phyloP scores from a whole-genome alignment of 2,888 invertebrate genomes.

The Cotesia congregata region DNA sequence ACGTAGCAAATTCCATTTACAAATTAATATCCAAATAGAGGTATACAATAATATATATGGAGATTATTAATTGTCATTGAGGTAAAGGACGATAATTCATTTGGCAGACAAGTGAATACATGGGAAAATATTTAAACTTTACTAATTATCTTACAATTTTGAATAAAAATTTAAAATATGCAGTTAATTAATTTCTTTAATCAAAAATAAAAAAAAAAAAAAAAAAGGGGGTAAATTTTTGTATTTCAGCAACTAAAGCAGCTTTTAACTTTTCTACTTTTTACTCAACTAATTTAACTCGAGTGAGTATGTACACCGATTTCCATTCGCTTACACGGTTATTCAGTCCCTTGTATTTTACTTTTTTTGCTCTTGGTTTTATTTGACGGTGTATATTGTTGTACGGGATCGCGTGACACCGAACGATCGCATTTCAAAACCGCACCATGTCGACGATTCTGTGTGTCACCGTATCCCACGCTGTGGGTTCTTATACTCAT shows the following conservation, averaged over 20 bases:
- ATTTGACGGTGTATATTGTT: background rate
- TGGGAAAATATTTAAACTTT: too few relatives aligned
- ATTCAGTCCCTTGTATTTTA: background rate
- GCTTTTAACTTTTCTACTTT: too few relatives aligned
- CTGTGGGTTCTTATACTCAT: constrained; percentile 40
- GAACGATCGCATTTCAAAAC: constrained; percentile 53
- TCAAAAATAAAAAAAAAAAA: too few relatives aligned
- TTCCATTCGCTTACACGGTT: background rate
- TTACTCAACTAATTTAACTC: too few relatives aligned
- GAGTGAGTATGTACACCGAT: too few relatives aligned
- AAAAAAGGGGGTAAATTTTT: too few relatives aligned
- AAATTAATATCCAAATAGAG: background rate
- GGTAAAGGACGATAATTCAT: constrained; percentile 8
- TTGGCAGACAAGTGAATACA: constrained; percentile 7
- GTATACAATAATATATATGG: background rate
- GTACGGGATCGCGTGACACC: constrained; percentile 51
- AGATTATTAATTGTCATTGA: background rate
- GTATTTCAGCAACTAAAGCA: too few relatives aligned
- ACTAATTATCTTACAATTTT: too few relatives aligned
- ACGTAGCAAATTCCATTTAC: background rate
- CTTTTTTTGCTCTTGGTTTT: constrained; percentile 33
- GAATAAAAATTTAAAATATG: too few relatives aligned
- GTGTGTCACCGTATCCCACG: constrained; percentile 46
- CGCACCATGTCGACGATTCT: constrained; percentile 52
- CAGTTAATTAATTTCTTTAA: too few relatives aligned